Evolutionary conservation across 2,797 vertebrate genomes (phyloP).

Genomic region (Pipistrellus pygmaeus): DNA sequence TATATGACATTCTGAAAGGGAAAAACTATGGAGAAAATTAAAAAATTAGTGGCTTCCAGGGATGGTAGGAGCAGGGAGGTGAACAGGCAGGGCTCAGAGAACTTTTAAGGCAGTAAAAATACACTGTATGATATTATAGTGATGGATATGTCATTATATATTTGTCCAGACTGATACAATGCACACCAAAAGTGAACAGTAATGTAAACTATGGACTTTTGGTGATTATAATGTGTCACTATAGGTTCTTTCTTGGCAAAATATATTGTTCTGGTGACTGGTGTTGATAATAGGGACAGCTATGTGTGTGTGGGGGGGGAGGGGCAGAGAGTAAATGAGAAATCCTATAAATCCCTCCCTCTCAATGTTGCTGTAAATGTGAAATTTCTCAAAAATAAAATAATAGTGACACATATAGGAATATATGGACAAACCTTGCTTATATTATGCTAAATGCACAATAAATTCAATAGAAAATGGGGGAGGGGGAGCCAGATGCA

Average conservation of each 20-base stretch:
- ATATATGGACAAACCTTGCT: background rate
- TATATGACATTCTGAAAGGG: background rate
- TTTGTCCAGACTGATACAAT: background rate
- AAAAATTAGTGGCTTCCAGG: background rate
- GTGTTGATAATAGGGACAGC: background rate
- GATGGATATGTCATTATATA: background rate
- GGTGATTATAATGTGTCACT: background rate
- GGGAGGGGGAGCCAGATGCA: background rate
- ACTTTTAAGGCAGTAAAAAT: background rate
- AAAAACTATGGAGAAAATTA: background rate
- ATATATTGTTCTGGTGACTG: background rate
- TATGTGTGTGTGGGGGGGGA: background rate
- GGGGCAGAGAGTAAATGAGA: background rate
- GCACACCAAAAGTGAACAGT: background rate
- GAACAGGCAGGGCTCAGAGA: too few relatives aligned
- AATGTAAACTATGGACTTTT: background rate
- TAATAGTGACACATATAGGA: background rate
- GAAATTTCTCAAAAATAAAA: background rate
- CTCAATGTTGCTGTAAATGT: background rate
- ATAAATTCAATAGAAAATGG: background rate
- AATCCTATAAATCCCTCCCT: background rate
- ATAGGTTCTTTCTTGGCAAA: background rate
- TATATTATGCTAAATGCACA: background rate
- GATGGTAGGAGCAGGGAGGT: background rate
- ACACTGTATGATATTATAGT: background rate